Conservation (phyloP, 1,140 invertebrate species). For the Piezodorus guildinii region DNA sequence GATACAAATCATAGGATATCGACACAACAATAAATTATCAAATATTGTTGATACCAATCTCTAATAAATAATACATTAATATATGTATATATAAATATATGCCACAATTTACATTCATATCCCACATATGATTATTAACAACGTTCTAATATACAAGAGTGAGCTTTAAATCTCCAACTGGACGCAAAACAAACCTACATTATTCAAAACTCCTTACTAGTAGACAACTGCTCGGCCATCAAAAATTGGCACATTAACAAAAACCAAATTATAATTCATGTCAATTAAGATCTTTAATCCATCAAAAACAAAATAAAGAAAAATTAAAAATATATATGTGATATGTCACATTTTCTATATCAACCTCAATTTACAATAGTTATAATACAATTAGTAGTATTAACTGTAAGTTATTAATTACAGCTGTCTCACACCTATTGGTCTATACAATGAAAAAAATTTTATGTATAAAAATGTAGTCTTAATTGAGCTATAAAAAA, state of each 20-base stretch:
- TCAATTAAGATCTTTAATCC: not conserved
- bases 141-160: conserved; percentile 21
- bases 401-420: conserved; percentile 2
- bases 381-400: conserved; percentile 12
- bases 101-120: conserved; percentile 6
- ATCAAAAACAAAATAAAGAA: not conserved
- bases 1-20: conserved; percentile 14
- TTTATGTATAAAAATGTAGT: not conserved
- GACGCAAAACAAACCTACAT: conserved; percentile 3
- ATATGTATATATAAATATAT: conserved; percentile 2
- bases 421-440: conserved; percentile 6
- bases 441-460: not conserved
- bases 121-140: conserved; percentile 4
- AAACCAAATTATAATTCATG: not conserved
- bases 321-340: not conserved
- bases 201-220: not conserved
- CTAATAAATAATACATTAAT: conserved; percentile 6
- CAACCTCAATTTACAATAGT: conserved; percentile 7
- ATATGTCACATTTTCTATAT: conserved; percentile 8
- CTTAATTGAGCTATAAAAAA: conserved; percentile 9
- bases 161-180: conserved; percentile 3
- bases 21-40: conserved; percentile 5
- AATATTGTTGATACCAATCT: conserved; percentile 4
- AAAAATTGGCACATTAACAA: not conserved
- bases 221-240: not conserved